Percentiles rank a stretch among this genome's conserved stretches.
Conservation (phyloP, 2,113 vertebrate species). For the Monopterus albus region DNA sequence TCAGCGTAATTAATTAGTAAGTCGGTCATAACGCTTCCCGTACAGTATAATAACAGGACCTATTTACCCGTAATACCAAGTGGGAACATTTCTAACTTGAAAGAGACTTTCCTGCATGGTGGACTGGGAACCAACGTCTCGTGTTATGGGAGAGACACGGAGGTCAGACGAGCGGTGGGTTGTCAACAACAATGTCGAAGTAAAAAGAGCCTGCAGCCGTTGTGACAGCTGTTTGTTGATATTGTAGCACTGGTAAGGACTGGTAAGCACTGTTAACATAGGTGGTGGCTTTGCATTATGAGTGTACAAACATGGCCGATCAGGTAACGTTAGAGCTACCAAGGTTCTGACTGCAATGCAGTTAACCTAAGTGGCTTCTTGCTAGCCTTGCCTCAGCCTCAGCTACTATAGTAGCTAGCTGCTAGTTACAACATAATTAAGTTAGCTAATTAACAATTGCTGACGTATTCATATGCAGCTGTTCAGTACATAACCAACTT, state of each 20-base stretch:
- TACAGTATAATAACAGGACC: background rate
- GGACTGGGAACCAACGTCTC: slow-evolving; percentile 23
- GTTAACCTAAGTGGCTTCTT: slow-evolving; percentile 58
- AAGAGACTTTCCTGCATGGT: background rate
- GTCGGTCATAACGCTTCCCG: background rate
- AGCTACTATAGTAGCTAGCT: no score
- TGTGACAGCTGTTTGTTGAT: slow-evolving; percentile 48
- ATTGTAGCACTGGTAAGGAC: slow-evolving; percentile 64
- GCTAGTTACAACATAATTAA: no score
- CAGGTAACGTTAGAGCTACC: slow-evolving; percentile 55
- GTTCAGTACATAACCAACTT: background rate
- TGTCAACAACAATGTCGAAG: slow-evolving; percentile 62
- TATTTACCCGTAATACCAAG: background rate
- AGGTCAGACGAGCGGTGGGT: slow-evolving; percentile 61
- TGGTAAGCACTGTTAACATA: background rate
- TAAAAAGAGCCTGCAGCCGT: slow-evolving; percentile 41
- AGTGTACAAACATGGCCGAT: slow-evolving; percentile 68
- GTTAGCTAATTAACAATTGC: slow-evolving; percentile 6
- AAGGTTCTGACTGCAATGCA: slow-evolving; percentile 65
- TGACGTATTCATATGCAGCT: background rate
- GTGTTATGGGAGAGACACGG: slow-evolving; percentile 76
- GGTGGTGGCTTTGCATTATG: slow-evolving; percentile 11
- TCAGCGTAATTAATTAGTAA: background rate
- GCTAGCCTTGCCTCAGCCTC: slow-evolving; percentile 53
- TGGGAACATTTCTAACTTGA: background rate